Evolutionary conservation across 2,888 invertebrate species (phyloP).

Genomic region (Sphaerophoria taeniata): DNA sequence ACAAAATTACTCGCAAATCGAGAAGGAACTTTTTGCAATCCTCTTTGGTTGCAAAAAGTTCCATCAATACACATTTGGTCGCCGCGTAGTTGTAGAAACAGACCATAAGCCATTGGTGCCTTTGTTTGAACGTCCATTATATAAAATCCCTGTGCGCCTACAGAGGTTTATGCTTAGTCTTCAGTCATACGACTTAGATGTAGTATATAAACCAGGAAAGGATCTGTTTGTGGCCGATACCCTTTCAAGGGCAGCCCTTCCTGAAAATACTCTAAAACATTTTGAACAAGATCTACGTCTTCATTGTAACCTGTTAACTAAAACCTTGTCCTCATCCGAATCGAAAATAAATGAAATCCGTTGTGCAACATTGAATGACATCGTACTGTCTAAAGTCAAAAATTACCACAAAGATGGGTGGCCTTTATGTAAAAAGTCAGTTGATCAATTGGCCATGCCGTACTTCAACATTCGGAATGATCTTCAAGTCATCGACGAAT

Average conservation of each 20-base stretch:
- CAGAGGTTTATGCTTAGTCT: constrained; percentile 13
- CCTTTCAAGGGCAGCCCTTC: neutral
- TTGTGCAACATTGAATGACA: constrained; percentile 29
- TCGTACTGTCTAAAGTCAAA: constrained; percentile 22
- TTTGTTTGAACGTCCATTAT: neutral
- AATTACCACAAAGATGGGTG: constrained; percentile 15
- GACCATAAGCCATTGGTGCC: constrained; percentile 36
- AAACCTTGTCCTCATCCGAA: neutral
- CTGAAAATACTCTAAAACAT: neutral
- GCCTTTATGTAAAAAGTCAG: neutral
- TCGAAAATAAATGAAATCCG: neutral
- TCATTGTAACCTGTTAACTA: neutral
- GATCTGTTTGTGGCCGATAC: neutral
- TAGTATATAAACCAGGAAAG: constrained; percentile 17
- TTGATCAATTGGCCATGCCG: neutral
- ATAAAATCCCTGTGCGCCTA: constrained; percentile 29
- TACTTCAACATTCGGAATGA: neutral
- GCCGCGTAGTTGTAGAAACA: constrained; percentile 8
- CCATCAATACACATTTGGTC: constrained; percentile 14
- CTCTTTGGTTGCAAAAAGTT: constrained; percentile 6
- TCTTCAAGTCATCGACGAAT: neutral
- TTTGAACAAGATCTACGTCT: neutral
- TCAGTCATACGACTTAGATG: constrained; percentile 12
- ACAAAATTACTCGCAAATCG: neutral
- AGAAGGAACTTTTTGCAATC: neutral